Base-by-base conservation (phyloP, 35 echinoderm and acorn worm genomes). In the Ptychodera flava region DNA sequence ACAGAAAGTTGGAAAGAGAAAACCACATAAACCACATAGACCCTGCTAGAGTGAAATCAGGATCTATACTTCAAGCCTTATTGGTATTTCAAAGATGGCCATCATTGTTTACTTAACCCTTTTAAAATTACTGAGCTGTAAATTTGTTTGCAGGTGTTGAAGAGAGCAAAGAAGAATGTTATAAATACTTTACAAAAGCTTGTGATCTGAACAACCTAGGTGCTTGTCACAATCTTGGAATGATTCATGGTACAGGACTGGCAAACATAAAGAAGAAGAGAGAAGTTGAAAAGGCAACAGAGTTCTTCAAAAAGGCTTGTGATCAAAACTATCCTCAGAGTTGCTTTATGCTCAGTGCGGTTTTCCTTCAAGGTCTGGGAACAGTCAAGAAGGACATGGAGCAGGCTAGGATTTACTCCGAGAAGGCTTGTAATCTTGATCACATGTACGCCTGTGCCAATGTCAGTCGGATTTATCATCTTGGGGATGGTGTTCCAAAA, bases 371-470 rank as follows among this genome's bases (percentile, higher is more conserved):
- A 52, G 94, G 91, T 35, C 64, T 90, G 10, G 79, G 82, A 31
- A 88, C 80, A 0, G 38, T 97, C 1, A 14, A 37, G 1, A 93
- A 93, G 79, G 90, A 97, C 38, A 76, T 97, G 87, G 78, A 32
- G 10, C 90, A 86, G 35, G 91, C 94, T 0, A 75, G 76, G 28
- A 76, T 88, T 31, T 97, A 88, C 35, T 81, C 94, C 16, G 80
- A 64, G 31, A 87, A 88, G 32, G 92, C 91, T 77, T 97, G 94
- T 36, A 79, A 97, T 29, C 83, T 97, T 0, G 87, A 88, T 29
- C 88, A 97, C 52, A 82, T 97, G 81, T 97, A 90, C 28, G 94
- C 88, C 31, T 97, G 94, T 86, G 91, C 87, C 35, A 97, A 97
- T 36, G 81, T 89, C 10, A 89, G 94, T 31, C 82, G 94, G 30